Conservation (phyloP, 2,113 vertebrate genomes). For the Girardinichthys multiradiatus region DNA sequence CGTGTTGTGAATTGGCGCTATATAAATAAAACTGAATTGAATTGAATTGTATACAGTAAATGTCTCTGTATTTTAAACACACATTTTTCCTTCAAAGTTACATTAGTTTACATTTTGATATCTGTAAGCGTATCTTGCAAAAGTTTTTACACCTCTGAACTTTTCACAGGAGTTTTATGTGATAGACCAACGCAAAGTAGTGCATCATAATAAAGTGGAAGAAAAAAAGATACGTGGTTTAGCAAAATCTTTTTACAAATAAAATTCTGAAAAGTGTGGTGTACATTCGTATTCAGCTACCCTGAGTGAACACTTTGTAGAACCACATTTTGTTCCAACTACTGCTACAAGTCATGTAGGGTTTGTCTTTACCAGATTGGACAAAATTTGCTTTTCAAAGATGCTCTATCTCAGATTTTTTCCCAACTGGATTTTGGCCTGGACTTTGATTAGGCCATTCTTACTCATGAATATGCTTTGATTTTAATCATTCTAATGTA, state of each 20-base stretch:
- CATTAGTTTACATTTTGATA: not conserved
- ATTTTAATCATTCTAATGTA: not conserved
- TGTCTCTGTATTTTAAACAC: not conserved
- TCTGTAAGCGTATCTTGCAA: not conserved
- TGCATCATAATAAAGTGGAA: not conserved
- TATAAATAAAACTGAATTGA: too few species aligned
- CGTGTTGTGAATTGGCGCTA: too few species aligned
- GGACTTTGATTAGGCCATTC: not conserved
- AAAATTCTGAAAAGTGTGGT: not conserved
- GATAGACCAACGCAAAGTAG: not conserved
- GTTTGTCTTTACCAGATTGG: not conserved
- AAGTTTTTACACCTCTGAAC: not conserved
- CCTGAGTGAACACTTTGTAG: not conserved
- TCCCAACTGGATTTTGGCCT: not conserved
- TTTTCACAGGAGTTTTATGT: not conserved
- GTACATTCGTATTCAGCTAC: not conserved
- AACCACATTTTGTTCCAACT: not conserved
- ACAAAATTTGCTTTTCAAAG: not conserved
- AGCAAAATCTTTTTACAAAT: not conserved
- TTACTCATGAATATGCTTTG: not conserved
- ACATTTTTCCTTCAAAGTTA: not conserved
- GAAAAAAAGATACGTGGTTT: not conserved
- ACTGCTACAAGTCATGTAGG: not conserved
- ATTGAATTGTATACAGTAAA: too few species aligned
- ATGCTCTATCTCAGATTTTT: not conserved